These are phyloP conservation scores for Vulpes ferrilata DNA, from an alignment of 2,113 vertebrate genomes.

Conservation along the genomic window DNA sequence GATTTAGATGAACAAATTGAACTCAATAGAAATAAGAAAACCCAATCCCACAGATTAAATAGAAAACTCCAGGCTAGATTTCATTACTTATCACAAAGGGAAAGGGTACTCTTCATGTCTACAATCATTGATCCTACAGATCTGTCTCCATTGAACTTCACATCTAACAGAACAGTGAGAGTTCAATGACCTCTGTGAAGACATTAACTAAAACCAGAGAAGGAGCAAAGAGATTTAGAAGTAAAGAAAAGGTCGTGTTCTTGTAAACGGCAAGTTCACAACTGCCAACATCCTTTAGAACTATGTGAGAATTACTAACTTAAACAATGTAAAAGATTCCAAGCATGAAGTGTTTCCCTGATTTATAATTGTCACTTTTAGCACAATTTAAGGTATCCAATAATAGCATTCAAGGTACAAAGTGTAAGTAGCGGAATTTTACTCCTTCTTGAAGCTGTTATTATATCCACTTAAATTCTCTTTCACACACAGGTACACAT, in stretches of 20 bases:
- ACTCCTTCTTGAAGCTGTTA: conserved; percentile 69
- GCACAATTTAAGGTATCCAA: conserved; percentile 63
- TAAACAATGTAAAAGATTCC: conserved; percentile 67
- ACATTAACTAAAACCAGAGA: conserved; percentile 43
- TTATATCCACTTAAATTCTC: conserved; percentile 81
- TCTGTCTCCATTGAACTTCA: conserved; percentile 42
- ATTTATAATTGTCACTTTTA: conserved; percentile 76
- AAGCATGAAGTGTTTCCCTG: conserved; percentile 54
- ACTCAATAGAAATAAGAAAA: conserved; percentile 24
- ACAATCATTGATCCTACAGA: not conserved
- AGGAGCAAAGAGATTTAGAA: conserved; percentile 47
- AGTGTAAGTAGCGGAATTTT: conserved; percentile 45
- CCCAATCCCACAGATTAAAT: not conserved
- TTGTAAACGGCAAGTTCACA: not conserved
- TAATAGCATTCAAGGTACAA: conserved; percentile 61
- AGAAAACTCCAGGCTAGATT: not conserved
- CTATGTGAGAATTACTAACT: conserved; percentile 52
- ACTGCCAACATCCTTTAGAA: not conserved
- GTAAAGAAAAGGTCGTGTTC: conserved; percentile 51
- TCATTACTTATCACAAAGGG: conserved; percentile 34
- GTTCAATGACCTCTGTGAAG: conserved; percentile 70
- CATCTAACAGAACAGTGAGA: conserved; percentile 53
- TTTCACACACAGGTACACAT: conserved; percentile 80
- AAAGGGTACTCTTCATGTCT: not conserved
- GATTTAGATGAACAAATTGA: conserved; percentile 34